A percentile compares a stretch with the other conserved stretches of the same genome.
Conservation (phyloP, 92 coral and sea anemone genomes). For the Heteractis magnifica region DNA sequence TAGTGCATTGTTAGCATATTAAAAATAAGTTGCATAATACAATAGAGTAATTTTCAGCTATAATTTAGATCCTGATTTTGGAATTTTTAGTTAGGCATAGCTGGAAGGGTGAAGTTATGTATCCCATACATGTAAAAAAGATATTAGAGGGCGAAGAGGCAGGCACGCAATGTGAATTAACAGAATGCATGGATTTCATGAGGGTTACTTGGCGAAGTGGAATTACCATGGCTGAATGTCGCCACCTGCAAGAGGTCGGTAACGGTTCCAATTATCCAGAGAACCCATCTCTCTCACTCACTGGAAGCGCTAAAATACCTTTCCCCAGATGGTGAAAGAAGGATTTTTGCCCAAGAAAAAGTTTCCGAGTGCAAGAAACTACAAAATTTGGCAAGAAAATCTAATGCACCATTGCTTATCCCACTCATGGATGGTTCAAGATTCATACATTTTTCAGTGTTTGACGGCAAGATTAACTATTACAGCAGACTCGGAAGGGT, state of each 20-base stretch:
- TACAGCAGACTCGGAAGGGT: conserved; percentile 52
- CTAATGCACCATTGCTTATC: conserved; percentile 19
- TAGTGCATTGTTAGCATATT: too few species aligned
- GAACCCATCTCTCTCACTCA: conserved; percentile 8
- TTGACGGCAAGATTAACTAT: conserved; percentile 50
- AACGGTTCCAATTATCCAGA: conserved; percentile 21
- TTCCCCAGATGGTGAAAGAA: conserved; percentile 23
- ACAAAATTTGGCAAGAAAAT: neutral
- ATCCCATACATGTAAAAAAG: conserved; percentile 52
- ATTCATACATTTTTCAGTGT: conserved; percentile 55
- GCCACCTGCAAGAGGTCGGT: conserved; percentile 43
- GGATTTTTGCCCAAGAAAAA: conserved; percentile 34
- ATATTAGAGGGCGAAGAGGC: conserved; percentile 3
- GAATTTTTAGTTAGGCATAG: conserved; percentile 46
- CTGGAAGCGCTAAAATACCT: conserved; percentile 30
- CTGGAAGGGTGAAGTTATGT: conserved; percentile 44
- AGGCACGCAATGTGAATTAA: conserved; percentile 34
- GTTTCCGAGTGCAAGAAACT: conserved; percentile 34
- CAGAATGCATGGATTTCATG: conserved; percentile 43
- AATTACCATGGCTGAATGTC: conserved; percentile 44
- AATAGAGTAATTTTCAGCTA: too few species aligned
- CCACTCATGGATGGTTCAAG: conserved; percentile 30
- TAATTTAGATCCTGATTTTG: too few species aligned
- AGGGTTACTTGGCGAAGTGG: conserved; percentile 66
- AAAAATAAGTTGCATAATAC: too few species aligned